Percentiles rank a stretch among this genome's conserved stretches.
Conservation (phyloP, 53 echinoderm and acorn worm species). For the Stichopus horrens region DNA sequence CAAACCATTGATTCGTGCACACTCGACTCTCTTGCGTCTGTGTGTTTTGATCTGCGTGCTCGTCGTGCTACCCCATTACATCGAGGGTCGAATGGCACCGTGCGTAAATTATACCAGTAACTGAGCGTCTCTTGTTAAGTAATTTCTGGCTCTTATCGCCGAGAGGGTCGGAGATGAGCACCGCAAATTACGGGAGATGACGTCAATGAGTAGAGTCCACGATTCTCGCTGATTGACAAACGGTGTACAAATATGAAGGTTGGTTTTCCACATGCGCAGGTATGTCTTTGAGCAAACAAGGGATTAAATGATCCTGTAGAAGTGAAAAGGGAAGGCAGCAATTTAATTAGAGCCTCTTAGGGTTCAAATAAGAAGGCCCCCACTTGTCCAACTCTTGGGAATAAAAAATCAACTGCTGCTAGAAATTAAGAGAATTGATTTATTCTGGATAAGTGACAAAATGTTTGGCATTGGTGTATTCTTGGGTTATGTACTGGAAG, state of each 20-base stretch:
- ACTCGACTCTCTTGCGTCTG: not conserved
- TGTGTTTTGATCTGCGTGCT: not conserved
- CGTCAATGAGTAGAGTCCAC: constrained; percentile 19
- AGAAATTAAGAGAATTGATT: constrained; percentile 7
- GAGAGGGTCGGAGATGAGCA: constrained; percentile 18
- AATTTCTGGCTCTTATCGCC: constrained; percentile 15
- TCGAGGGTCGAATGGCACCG: constrained; percentile 9
- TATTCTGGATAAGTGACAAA: not conserved
- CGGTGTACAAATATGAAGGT: constrained; percentile 18
- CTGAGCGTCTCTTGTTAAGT: not conserved
- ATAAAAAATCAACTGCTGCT: constrained; percentile 4
- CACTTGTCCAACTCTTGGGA: not conserved
- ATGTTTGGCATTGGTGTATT: not conserved
- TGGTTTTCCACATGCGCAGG: constrained; percentile 15
- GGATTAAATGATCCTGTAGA: constrained; percentile 6
- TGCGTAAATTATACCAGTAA: constrained; percentile 36
- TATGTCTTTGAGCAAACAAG: constrained; percentile 18
- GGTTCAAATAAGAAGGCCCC: not conserved
- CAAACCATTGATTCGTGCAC: not conserved
- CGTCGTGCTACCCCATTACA: not conserved
- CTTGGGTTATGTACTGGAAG: not conserved
- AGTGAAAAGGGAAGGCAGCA: constrained; percentile 12
- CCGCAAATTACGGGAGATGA: constrained; percentile 15
- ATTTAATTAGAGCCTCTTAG: constrained; percentile 3
- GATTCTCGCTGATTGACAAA: constrained; percentile 28